A percentile compares a stretch with the other conserved stretches of the same genome.
phyloP scores from a whole-genome alignment of 2,888 invertebrate species.

The Nymphalis urticae region DNA sequence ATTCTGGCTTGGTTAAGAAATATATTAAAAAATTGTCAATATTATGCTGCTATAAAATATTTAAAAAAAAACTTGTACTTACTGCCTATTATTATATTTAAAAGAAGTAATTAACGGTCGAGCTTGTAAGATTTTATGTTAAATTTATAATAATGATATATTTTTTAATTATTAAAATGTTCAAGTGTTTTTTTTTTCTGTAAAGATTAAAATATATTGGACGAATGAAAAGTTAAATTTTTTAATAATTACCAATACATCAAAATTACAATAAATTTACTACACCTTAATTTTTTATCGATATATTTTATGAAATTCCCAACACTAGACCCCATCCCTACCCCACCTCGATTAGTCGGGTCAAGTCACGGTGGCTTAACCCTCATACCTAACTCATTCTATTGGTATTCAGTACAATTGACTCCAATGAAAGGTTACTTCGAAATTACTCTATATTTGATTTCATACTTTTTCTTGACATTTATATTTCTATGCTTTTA shows the following conservation, averaged over 20 bases:
- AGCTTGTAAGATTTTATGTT: no score
- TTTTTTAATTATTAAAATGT: no score
- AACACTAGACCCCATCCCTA: slow-evolving; percentile 52
- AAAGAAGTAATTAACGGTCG: no score
- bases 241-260: neutral
- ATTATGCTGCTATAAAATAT: no score
- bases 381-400: slow-evolving; percentile 56
- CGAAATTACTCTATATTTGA: slow-evolving; percentile 32
- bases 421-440: slow-evolving; percentile 37
- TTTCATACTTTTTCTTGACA: slow-evolving; percentile 16
- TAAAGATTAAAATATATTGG: no score
- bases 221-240: no score
- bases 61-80: no score
- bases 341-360: slow-evolving; percentile 69
- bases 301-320: neutral
- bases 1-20: no score
- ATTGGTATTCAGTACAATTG: slow-evolving; percentile 55
- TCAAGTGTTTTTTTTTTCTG: no score
- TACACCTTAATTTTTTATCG: neutral
- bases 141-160: no score
- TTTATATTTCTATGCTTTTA: neutral
- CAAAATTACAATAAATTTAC: neutral
- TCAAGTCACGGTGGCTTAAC: slow-evolving; percentile 63
- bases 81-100: no score
- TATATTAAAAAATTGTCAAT: no score